These are phyloP conservation scores for Sus scrofa DNA, from an alignment of 2,113 vertebrate genomes.

Conservation along the genomic window DNA sequence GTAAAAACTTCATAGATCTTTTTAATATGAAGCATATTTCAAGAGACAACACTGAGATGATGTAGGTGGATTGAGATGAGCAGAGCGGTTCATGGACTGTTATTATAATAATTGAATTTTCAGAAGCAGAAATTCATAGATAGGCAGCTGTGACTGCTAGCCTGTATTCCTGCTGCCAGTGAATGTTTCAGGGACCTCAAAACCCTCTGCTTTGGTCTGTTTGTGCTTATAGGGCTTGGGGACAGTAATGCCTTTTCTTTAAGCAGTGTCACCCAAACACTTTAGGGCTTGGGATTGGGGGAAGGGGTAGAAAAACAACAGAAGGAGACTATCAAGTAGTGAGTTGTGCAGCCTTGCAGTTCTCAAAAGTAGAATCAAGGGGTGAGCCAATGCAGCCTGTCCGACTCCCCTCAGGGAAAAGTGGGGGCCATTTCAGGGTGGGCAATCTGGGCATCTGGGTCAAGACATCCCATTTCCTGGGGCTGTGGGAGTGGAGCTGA, in stretches of 20 bases:
- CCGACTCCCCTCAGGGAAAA: neutral
- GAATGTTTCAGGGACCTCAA: neutral
- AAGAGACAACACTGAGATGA: neutral
- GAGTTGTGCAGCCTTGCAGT: neutral
- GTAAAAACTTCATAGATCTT: neutral
- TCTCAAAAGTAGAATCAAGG: neutral
- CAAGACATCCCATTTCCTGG: neutral
- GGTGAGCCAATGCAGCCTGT: neutral
- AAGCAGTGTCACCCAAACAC: neutral
- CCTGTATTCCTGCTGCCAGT: neutral
- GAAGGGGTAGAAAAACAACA: neutral
- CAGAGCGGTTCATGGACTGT: neutral
- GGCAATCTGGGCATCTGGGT: neutral
- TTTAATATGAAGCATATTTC: neutral
- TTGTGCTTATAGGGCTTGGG: neutral
- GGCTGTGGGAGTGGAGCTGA: neutral
- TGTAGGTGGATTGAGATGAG: neutral
- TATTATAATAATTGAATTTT: constrained; percentile 66
- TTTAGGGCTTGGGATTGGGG: neutral
- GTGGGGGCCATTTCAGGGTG: neutral
- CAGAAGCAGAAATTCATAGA: constrained; percentile 26
- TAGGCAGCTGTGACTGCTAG: neutral
- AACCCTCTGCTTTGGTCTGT: neutral
- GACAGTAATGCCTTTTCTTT: neutral
- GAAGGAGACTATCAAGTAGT: neutral